Evolutionary conservation across 2,888 invertebrate species (phyloP).

Genomic region (Heterodera filipjevi): DNA sequence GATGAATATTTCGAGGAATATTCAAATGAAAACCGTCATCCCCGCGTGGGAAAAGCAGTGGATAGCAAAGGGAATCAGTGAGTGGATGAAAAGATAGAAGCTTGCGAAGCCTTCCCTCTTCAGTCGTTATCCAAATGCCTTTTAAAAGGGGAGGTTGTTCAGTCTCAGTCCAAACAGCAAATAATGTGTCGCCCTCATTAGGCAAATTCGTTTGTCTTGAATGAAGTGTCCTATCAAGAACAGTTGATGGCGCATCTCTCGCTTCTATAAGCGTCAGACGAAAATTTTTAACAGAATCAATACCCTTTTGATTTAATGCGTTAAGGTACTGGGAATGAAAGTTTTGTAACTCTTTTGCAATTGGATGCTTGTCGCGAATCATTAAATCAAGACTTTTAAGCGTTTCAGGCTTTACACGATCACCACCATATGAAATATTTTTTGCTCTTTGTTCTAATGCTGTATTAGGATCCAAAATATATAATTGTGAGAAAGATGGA

Average conservation of each 20-base stretch:
- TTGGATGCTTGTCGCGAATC: background rate
- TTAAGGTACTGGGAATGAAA: background rate
- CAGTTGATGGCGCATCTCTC: background rate
- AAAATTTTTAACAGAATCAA: conserved; percentile 15
- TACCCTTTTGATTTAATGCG: background rate
- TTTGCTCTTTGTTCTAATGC: background rate
- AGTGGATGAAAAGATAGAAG: background rate
- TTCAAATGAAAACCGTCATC: conserved; percentile 1
- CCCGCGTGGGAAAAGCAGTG: background rate
- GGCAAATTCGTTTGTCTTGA: conserved; percentile 13
- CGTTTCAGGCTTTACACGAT: conserved; percentile 7
- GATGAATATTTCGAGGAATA: background rate
- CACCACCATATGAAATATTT: background rate
- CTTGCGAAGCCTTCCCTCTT: background rate
- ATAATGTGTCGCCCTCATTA: background rate
- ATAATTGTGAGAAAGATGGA: conserved; percentile 4
- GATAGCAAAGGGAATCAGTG: conserved; percentile 11
- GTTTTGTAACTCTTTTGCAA: background rate
- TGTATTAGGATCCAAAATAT: conserved; percentile 11
- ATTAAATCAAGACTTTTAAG: background rate
- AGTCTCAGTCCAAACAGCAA: conserved; percentile 16
- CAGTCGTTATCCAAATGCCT: conserved; percentile 11
- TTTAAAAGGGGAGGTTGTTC: background rate
- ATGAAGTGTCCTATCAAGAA: background rate
- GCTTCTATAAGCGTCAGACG: conserved; percentile 17